These are phyloP conservation scores for Aporophyla lueneburgensis DNA, from an alignment of 2,888 invertebrate genomes.

Conservation along the genomic window DNA sequence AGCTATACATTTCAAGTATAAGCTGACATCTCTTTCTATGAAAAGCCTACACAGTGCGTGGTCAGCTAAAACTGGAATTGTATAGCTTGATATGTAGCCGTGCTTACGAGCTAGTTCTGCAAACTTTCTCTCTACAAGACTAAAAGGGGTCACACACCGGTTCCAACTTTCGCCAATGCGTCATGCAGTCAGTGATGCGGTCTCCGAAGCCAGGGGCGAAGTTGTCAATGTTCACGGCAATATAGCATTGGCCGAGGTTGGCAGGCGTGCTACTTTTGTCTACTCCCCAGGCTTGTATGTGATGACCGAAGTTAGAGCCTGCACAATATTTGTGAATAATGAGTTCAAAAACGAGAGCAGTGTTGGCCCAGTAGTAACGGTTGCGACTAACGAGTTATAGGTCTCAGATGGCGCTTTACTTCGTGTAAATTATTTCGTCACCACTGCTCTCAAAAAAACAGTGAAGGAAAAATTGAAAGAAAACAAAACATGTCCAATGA, in stretches of 20 bases:
- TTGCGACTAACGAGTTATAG: no score
- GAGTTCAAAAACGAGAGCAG: background rate
- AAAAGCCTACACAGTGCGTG: no score
- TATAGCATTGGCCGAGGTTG: conserved; percentile 13
- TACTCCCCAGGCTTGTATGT: background rate
- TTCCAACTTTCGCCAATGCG: conserved; percentile 18
- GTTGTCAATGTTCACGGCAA: conserved; percentile 10
- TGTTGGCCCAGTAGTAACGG: no score
- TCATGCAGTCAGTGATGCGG: conserved; percentile 22
- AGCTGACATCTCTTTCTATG: no score
- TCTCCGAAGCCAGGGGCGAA: conserved; percentile 26
- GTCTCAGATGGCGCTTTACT: no score
- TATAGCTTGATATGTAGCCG: no score
- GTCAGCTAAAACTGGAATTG: no score
- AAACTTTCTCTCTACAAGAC: background rate
- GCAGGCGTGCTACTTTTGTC: background rate
- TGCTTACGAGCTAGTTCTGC: background rate
- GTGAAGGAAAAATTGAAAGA: no score
- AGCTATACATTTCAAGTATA: no score
- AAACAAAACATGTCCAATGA: no score
- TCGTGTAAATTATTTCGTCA: no score
- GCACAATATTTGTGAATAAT: background rate
- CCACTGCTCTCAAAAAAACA: no score
- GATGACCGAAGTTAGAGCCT: conserved; percentile 20
- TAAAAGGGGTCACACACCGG: conserved; percentile 14